phyloP scores from a whole-genome alignment of 2,888 invertebrate species.

The Drosophila niveifrons region DNA sequence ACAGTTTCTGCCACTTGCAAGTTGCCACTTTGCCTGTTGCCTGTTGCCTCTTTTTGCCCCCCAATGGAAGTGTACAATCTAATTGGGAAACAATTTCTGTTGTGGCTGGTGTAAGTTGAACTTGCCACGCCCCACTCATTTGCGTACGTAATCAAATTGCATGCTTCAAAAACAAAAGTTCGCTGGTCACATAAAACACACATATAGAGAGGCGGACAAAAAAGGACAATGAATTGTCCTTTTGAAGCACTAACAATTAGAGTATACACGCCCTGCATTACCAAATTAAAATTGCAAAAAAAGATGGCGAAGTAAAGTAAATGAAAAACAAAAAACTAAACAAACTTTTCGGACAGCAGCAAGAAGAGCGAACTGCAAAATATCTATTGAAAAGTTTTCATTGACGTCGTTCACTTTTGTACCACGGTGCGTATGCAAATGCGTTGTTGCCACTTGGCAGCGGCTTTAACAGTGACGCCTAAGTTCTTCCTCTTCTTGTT shows the following conservation, averaged over 20 bases:
- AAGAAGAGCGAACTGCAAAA: conserved; percentile 5
- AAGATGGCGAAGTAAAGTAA: conserved; percentile 10
- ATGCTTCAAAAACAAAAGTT: conserved; percentile 29
- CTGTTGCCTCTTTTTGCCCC: neutral
- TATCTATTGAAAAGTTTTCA: conserved; percentile 51
- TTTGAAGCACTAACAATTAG: conserved; percentile 62
- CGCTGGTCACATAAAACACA: neutral
- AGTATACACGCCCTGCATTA: conserved; percentile 66
- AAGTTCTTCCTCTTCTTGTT: neutral
- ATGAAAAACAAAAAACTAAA: conserved; percentile 55
- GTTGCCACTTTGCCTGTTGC: neutral
- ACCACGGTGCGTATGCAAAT: conserved; percentile 76
- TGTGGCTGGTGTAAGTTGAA: conserved; percentile 47
- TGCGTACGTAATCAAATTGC: conserved; percentile 71
- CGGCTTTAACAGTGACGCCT: conserved; percentile 28
- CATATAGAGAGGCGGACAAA: conserved; percentile 5
- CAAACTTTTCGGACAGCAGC: conserved; percentile 45
- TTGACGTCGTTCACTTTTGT: conserved; percentile 41
- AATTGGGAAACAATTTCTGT: conserved; percentile 48
- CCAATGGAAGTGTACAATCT: conserved; percentile 17
- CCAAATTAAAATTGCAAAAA: conserved; percentile 73
- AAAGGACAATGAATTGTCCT: conserved; percentile 49
- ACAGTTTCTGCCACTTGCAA: neutral
- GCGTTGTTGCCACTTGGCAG: conserved; percentile 62
- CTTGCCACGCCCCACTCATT: conserved; percentile 67